Conservation (phyloP, 2,797 vertebrate genomes). For the Mycteria americana region DNA sequence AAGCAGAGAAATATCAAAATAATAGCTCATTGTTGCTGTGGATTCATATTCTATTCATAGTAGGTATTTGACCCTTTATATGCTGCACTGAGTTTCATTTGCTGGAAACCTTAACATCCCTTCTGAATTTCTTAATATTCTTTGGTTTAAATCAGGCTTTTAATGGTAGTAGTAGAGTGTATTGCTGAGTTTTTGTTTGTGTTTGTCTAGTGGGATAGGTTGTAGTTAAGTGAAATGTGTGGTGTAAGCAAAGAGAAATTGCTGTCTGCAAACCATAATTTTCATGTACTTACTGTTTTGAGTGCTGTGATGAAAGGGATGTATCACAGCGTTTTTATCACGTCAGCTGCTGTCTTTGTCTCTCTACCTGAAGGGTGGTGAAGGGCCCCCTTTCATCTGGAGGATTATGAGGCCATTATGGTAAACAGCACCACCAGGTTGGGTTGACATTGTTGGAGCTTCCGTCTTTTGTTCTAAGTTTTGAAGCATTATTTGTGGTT, state of each 20-base stretch:
- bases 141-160: not conserved
- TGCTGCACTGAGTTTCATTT: not conserved
- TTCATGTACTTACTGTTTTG: not conserved
- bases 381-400: conserved; percentile 17
- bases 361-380: not conserved
- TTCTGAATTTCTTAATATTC: not conserved
- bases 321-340: not conserved
- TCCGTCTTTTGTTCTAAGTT: not conserved
- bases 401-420: not conserved
- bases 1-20: not conserved
- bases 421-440: not conserved
- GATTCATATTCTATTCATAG: not conserved
- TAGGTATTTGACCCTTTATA: not conserved
- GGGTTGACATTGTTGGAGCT: not conserved
- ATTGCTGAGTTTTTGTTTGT: not conserved
- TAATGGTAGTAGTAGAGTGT: fast-evolving
- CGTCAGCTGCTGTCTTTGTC: not conserved
- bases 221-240: not conserved
- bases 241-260: not conserved
- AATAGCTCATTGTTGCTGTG: not conserved
- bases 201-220: not conserved
- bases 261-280: not conserved
- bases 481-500: not conserved
- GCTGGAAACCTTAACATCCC: not conserved
- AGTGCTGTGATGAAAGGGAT: conserved; percentile 16